Conservation (phyloP, 1,140 invertebrate species). For the Temnothorax longispinosus region DNA sequence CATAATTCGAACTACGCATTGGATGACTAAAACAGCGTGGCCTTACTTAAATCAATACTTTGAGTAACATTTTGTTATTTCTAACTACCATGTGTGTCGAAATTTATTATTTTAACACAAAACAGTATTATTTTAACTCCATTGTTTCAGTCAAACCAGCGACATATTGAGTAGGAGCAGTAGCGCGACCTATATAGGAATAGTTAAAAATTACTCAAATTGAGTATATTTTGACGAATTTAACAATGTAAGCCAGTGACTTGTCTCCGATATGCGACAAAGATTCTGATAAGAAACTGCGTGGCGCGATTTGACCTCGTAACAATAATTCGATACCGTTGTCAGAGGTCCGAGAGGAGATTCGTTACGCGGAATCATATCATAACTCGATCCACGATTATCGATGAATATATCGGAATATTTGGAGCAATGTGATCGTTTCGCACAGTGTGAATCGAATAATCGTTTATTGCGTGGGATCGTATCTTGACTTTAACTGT, state of each 20-base stretch:
- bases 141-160: too few relatives aligned
- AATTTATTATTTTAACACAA: too few relatives aligned
- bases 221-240: too few relatives aligned
- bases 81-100: too few relatives aligned
- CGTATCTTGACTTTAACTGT: background rate
- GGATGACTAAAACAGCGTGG: background rate
- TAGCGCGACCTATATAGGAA: too few relatives aligned
- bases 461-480: background rate
- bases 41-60: too few relatives aligned
- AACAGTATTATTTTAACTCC: too few relatives aligned
- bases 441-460: background rate
- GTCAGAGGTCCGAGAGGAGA: background rate
- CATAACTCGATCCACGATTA: background rate
- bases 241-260: background rate
- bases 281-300: background rate
- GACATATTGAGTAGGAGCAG: too few relatives aligned
- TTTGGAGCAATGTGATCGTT: conserved; percentile 13
- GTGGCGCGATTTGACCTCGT: background rate
- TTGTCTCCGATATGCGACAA: background rate
- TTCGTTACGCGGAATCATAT: background rate
- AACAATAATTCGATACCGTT: background rate
- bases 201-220: too few relatives aligned
- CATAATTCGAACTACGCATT: background rate
- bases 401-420: background rate
- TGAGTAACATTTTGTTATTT: too few relatives aligned